These are phyloP conservation scores for Aramus guarauna DNA, from an alignment of 2,113 vertebrate genomes.

Conservation along the genomic window DNA sequence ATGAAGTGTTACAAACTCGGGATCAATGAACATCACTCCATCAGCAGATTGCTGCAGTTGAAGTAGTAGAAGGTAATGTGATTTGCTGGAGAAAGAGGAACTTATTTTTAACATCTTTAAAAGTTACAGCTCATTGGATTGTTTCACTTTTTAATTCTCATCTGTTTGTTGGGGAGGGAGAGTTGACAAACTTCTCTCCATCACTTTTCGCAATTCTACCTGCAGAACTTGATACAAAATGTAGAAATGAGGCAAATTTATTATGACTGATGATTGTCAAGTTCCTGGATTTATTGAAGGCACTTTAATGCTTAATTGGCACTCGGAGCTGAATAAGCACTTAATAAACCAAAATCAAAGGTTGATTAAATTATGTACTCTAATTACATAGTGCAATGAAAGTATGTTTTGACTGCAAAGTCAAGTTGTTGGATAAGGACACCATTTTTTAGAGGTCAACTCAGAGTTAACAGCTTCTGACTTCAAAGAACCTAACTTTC, in stretches of 20 bases:
- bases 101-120: not conserved
- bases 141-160: not conserved
- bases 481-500: not conserved
- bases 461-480: not conserved
- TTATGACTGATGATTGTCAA: not conserved
- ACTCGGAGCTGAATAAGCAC: not conserved
- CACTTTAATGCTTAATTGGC: not conserved
- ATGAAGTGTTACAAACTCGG: not conserved
- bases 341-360: constrained; percentile 1
- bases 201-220: not conserved
- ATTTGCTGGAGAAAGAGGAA: not conserved
- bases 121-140: not conserved
- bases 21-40: not conserved
- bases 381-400: not conserved
- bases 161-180: not conserved
- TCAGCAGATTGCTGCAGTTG: not conserved
- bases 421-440: not conserved
- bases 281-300: not conserved
- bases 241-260: not conserved
- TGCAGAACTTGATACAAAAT: not conserved
- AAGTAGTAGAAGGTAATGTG: not conserved
- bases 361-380: not conserved
- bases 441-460: not conserved
- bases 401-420: not conserved
- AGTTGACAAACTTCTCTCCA: not conserved